A percentile compares a stretch with the other conserved stretches of the same genome.
Evolutionary conservation across 2,888 invertebrate species (phyloP).

Genomic region (Clanis bilineata): DNA sequence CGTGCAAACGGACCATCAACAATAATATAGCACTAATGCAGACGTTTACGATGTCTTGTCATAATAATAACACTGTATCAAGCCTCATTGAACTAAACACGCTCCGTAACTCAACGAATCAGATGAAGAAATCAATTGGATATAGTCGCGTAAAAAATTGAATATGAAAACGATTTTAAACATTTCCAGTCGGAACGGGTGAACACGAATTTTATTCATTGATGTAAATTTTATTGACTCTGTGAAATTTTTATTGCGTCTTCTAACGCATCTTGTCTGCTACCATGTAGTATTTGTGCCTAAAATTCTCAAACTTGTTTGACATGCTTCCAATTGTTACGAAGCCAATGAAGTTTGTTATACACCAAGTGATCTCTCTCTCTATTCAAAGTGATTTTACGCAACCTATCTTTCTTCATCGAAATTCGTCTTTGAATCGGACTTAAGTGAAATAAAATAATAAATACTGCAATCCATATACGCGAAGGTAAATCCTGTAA

Average conservation of each 20-base stretch:
- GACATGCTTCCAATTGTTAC: not conserved
- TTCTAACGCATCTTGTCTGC: slow-evolving; percentile 15
- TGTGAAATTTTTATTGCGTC: slow-evolving; percentile 36
- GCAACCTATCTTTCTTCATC: not conserved
- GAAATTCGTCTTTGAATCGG: not conserved
- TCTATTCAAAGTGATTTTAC: not conserved
- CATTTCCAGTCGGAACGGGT: slow-evolving; percentile 33
- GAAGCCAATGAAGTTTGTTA: not conserved
- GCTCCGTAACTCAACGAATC: slow-evolving; percentile 59
- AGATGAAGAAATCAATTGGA: slow-evolving; percentile 60
- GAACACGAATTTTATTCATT: slow-evolving; percentile 40
- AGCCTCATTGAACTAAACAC: slow-evolving; percentile 75
- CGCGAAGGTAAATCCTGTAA: not conserved
- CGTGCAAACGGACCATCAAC: slow-evolving; percentile 64
- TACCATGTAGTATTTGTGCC: not conserved
- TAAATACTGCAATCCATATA: not conserved
- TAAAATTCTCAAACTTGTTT: not conserved
- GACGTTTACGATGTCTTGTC: slow-evolving; percentile 71
- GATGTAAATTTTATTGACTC: slow-evolving; percentile 50
- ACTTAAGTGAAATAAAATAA: not conserved
- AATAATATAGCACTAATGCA: slow-evolving; percentile 67
- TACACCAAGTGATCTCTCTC: not conserved
- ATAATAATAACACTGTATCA: slow-evolving; percentile 71
- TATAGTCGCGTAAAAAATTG: slow-evolving; percentile 47
- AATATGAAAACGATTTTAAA: slow-evolving; percentile 39